Conservation (phyloP, 2,797 vertebrate species). For the Threskiornis aethiopicus region DNA sequence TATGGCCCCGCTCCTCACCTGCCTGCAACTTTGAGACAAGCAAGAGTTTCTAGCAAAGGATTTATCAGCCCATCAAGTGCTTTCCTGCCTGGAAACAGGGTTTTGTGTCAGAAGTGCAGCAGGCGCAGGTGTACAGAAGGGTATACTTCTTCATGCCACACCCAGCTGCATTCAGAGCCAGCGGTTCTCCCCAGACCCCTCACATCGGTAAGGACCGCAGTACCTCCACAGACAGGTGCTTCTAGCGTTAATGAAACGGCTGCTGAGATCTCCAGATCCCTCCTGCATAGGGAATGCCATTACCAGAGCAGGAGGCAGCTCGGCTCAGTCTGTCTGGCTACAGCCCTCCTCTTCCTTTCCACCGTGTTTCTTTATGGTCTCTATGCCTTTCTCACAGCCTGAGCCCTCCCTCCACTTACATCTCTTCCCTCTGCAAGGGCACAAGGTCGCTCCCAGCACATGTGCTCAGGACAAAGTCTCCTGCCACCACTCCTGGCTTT, state of each 20-base stretch:
- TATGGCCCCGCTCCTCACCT: rapidly evolving
- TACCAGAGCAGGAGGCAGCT: not conserved
- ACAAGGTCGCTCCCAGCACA: not conserved
- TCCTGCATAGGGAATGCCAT: not conserved
- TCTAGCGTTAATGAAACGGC: not conserved
- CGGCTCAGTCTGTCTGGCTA: not conserved
- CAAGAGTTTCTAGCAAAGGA: not conserved
- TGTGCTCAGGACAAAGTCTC: not conserved
- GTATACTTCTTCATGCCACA: not conserved
- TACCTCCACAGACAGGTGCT: not conserved
- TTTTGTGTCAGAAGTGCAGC: not conserved
- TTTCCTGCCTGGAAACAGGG: not conserved
- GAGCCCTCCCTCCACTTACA: too few species aligned
- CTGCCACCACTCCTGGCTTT: not conserved
- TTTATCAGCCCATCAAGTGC: not conserved
- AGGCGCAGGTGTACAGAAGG: not conserved
- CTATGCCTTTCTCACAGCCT: not conserved
- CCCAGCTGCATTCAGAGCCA: too few species aligned
- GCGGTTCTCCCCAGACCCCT: not conserved
- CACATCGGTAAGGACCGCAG: not conserved
- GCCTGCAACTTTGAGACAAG: not conserved
- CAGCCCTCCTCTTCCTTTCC: not conserved
- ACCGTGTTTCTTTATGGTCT: not conserved
- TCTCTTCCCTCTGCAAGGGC: not conserved
- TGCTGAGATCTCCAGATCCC: not conserved